Evolutionary conservation across 2,797 vertebrate genomes (phyloP), one percentile per base, ranked within the genome.

Genomic region (Enteromius anoplus): DNA sequence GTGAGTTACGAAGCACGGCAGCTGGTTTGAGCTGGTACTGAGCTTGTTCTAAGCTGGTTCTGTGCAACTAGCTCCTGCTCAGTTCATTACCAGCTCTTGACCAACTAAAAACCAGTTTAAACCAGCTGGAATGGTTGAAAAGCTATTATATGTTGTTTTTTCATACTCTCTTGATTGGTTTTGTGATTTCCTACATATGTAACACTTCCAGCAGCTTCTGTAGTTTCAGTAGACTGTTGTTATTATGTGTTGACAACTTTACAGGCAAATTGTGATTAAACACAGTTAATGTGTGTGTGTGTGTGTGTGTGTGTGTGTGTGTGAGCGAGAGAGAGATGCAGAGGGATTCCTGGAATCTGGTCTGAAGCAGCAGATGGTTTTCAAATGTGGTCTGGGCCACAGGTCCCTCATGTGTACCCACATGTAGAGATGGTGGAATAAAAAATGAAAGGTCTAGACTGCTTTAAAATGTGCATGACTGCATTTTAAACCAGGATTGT

Each of bases 361-460:
- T 42, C 34, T 76, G 29, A 75, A 47, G 49, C 62, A 76, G 73
- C 73, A 76, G 70, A 82, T 75, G 80, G 80, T 42, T 82, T 80
- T 82, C n/a, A 68, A 66, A 75, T 75, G 81, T 83, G 81, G 73
- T 83, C 73, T 69, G 26, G 64, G 51, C 64, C 73, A 69, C 73
- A 83, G 23, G 15, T 82, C 71, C 47, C 80, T 47, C 14, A 53
- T 66, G 45, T 66, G 45, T 26, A 75, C 15, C 80, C 80, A 82
- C 62, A 55, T 47, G 23, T 17, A 69, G 72, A 68, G 76, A 68
- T 47, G 23, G 37, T 47, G 37, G 62, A 42, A 83, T 69, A 47
- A 77, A 68, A 75, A 78, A 78, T 70, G 55, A 84, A 71, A 84
- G 66, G 76, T 79, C 72, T 69, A 83, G 62, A 77, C 73, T 70